These are phyloP conservation scores for Andricus grossulariae DNA, from an alignment of 1,140 invertebrate species.

Conservation along the genomic window DNA sequence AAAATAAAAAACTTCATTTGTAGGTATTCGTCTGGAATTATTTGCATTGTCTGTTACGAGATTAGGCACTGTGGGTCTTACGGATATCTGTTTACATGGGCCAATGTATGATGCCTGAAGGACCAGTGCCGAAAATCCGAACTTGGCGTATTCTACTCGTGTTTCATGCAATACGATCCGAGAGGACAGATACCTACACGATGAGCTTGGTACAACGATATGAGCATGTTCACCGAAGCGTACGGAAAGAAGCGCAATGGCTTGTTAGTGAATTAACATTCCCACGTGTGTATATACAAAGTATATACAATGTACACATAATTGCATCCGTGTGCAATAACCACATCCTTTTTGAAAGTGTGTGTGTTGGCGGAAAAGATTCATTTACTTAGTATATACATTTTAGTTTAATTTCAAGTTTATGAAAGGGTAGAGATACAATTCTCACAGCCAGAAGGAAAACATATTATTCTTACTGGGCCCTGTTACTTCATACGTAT, in stretches of 20 bases:
- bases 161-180: slow-evolving; percentile 16
- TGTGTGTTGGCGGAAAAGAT: slow-evolving; percentile 31
- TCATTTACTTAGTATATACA: slow-evolving; percentile 7
- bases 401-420: slow-evolving; percentile 19
- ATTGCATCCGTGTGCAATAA: slow-evolving; percentile 3
- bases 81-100: slow-evolving; percentile 20
- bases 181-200: not conserved
- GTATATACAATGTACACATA: slow-evolving; percentile 1
- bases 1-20: too few relatives aligned
- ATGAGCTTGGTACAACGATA: slow-evolving; percentile 20
- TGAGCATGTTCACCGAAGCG: slow-evolving; percentile 24
- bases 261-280: slow-evolving; percentile 28
- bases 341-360: slow-evolving; percentile 21
- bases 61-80: not conserved
- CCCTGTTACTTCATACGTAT: too few relatives aligned
- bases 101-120: slow-evolving; percentile 2
- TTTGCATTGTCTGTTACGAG: not conserved
- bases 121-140: slow-evolving; percentile 24
- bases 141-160: slow-evolving; percentile 18
- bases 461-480: not conserved
- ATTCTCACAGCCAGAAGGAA: not conserved
- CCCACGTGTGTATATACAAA: slow-evolving; percentile 28
- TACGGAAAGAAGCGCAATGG: slow-evolving; percentile 15
- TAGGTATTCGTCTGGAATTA: not conserved
- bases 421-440: slow-evolving; percentile 21